These are phyloP conservation scores for Colaptes auratus DNA, from an alignment of 2,113 vertebrate genomes.

Conservation along the genomic window DNA sequence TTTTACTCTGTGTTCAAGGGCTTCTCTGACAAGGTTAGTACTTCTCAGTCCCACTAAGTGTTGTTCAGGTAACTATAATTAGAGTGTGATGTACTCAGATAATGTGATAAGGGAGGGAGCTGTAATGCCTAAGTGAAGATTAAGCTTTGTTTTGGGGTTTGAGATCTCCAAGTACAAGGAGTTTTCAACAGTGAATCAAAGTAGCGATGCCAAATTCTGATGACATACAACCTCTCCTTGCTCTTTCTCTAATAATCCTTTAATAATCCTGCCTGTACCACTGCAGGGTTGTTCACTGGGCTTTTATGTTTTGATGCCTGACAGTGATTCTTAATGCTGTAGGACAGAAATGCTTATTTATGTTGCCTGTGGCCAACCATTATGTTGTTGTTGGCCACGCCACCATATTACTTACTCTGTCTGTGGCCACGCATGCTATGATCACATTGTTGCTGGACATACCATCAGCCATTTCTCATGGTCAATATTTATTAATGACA, in stretches of 20 bases:
- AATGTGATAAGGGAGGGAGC: constrained; percentile 44
- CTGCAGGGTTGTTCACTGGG: neutral
- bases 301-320: neutral
- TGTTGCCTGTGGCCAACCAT: neutral
- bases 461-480: neutral
- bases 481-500: neutral
- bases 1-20: constrained; percentile 45
- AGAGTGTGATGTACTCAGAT: constrained; percentile 42
- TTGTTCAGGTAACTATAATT: constrained; percentile 54
- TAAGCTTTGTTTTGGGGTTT: constrained; percentile 49
- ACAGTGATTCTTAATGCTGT: neutral
- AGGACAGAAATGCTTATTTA: neutral
- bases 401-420: too few relatives aligned
- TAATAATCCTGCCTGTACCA: neutral
- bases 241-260: neutral
- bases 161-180: neutral
- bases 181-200: constrained; percentile 18
- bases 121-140: constrained; percentile 16
- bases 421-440: neutral
- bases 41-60: constrained; percentile 30
- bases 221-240: neutral
- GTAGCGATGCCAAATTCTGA: neutral
- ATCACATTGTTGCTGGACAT: neutral
- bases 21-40: constrained; percentile 37
- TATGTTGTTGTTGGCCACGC: neutral